Conservation (phyloP, 2,797 vertebrate genomes). For the Myotis planiceps region DNA sequence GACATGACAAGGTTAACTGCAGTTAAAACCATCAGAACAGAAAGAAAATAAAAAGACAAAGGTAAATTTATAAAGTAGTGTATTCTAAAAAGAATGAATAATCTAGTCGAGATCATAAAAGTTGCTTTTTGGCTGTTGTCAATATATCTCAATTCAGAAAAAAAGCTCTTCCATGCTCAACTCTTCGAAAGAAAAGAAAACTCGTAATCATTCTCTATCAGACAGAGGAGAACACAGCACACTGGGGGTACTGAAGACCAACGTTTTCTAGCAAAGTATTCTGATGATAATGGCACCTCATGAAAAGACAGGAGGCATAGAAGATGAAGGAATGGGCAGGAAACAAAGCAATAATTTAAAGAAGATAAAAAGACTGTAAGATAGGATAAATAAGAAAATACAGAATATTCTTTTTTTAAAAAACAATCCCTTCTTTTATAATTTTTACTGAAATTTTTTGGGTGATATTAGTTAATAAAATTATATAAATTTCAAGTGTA, state of each 20-base stretch:
- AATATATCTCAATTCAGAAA: neutral
- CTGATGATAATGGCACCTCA: neutral
- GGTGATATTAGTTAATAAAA: neutral
- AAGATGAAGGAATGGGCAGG: neutral
- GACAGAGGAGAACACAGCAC: neutral
- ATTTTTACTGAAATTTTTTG: neutral
- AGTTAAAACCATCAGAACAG: neutral
- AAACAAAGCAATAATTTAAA: neutral
- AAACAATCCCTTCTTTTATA: neutral
- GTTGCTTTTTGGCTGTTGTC: neutral
- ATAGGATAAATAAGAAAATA: neutral
- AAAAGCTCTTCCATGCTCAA: neutral
- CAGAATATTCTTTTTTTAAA: neutral
- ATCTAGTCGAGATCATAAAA: neutral
- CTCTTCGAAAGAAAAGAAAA: neutral
- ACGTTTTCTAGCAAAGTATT: neutral
- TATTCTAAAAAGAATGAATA: neutral
- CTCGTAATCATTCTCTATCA: neutral
- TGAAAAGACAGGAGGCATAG: neutral
- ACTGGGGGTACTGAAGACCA: neutral
- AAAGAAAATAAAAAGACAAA: neutral
- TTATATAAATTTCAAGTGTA: neutral
- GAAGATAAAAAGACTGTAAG: neutral
- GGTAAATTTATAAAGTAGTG: neutral
- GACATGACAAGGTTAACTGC: neutral